Evolutionary conservation across 2,888 invertebrate genomes (phyloP), one percentile per base, ranked within the genome.

Genomic region (Dysmachus trigonus): DNA sequence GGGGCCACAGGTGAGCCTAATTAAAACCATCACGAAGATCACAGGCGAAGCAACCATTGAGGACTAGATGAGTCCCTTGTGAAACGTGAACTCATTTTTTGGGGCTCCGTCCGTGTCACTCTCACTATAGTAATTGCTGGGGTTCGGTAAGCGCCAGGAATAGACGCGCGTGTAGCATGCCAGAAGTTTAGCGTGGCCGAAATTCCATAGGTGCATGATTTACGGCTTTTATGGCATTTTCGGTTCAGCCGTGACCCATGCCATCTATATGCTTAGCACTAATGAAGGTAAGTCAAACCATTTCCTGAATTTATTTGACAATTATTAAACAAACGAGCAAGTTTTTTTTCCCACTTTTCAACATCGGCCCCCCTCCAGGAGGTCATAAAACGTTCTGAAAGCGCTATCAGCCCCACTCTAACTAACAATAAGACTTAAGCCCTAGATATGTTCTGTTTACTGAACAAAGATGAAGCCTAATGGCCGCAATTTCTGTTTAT

Each of bases 81-180:
- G 62, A 47, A 33, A 81, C 81, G 53, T 33, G 62, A 53, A 31
- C 47, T 33, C 81, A 81, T 47, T 73, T 73, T 73, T 73, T 73
- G 8, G 22, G 33, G 74, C 18, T 15, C 10, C n/a, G n/a, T 38
- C 22, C 22, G 35, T 76, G 41, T 76, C 33, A 79, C 79, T 79
- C 6, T 76, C 33, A 79, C 79, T 79, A 1, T n/a, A 18, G 76
- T 76, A 35, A 38, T 41, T 76, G 51, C n/a, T 38, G 51, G n/a
- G 51, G n/a, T 79, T 79, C 30, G 79, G 81, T 81, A 53, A 81
- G 81, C 51, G 31, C 81, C 53, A 62, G 33, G 35, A 81, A 81
- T 81, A 81, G 35, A 76, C 33, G 79, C 7, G 33, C 35, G 6
- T 10, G 76, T 38, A 27, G 81, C 81, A 62, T 81, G 81, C 33